phyloP scores from a whole-genome alignment of 2,797 vertebrate genomes.

The Tadarida brasiliensis region DNA sequence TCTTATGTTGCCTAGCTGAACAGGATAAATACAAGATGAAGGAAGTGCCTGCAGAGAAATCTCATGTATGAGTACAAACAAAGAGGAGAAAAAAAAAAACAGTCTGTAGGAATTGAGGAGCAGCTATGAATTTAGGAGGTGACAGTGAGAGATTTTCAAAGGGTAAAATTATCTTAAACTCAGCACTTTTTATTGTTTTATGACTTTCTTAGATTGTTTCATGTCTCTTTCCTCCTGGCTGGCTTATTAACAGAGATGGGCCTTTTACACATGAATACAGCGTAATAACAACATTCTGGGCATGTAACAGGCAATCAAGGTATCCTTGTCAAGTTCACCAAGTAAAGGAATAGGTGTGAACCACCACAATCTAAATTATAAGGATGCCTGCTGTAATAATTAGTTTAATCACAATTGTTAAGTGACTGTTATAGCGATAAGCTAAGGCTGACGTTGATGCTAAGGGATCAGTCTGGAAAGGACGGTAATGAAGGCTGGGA shows the following conservation, averaged over 20 bases:
- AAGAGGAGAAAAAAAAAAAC: neutral
- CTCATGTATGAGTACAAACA: neutral
- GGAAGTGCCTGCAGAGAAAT: neutral
- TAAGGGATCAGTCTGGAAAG: neutral
- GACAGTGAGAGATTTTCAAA: neutral
- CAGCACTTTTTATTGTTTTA: neutral
- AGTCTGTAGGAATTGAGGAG: neutral
- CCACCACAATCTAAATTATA: neutral
- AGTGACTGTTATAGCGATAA: neutral
- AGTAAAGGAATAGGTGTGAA: neutral
- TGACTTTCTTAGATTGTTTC: neutral
- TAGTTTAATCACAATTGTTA: neutral
- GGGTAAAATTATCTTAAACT: neutral
- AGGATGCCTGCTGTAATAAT: neutral
- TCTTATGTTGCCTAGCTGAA: neutral
- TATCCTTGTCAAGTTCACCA: constrained; percentile 10
- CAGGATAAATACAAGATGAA: neutral
- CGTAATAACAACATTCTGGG: neutral
- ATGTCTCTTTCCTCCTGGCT: neutral
- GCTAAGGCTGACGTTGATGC: neutral
- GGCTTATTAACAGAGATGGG: neutral
- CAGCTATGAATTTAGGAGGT: neutral
- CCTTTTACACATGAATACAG: neutral
- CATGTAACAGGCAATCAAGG: neutral
- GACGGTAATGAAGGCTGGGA: neutral